Evolutionary conservation across 2,797 vertebrate genomes (phyloP).

Genomic region (Sternotherus odoratus): DNA sequence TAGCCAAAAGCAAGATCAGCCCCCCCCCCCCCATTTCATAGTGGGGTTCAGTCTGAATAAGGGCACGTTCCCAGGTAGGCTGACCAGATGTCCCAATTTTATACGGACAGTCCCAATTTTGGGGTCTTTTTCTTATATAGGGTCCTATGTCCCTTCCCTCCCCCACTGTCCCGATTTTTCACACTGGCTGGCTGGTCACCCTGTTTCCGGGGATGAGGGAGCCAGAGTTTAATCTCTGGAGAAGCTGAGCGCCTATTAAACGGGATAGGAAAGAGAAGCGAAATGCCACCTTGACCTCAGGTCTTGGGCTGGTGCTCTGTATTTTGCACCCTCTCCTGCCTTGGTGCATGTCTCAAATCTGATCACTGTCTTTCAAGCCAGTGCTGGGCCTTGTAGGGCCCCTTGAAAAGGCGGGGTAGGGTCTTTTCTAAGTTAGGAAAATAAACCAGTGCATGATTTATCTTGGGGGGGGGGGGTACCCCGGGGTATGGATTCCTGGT

Average conservation of each 20-base stretch:
- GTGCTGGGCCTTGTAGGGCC: not conserved
- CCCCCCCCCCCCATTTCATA: not conserved
- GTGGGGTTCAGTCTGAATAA: not conserved
- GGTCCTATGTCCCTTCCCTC: too few relatives aligned
- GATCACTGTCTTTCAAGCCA: not conserved
- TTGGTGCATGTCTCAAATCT: not conserved
- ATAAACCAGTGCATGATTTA: not conserved
- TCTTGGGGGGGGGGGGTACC: too few relatives aligned
- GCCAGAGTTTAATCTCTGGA: not conserved
- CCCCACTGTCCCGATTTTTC: too few relatives aligned
- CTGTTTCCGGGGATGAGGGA: too few relatives aligned
- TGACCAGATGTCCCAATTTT: too few relatives aligned
- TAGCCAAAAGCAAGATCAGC: not conserved
- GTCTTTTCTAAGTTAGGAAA: not conserved
- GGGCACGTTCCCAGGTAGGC: not conserved
- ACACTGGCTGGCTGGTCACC: too few relatives aligned
- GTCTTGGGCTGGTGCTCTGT: not conserved
- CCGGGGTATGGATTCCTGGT: too few relatives aligned
- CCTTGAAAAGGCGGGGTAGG: not conserved
- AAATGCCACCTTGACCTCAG: not conserved
- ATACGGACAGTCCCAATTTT: too few relatives aligned
- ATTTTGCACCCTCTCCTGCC: rapidly evolving
- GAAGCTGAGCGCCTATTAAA: not conserved
- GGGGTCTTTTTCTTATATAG: too few relatives aligned
- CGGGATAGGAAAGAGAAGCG: not conserved